phyloP scores from a whole-genome alignment of 2,888 invertebrate genomes.

The Biston stratarius region DNA sequence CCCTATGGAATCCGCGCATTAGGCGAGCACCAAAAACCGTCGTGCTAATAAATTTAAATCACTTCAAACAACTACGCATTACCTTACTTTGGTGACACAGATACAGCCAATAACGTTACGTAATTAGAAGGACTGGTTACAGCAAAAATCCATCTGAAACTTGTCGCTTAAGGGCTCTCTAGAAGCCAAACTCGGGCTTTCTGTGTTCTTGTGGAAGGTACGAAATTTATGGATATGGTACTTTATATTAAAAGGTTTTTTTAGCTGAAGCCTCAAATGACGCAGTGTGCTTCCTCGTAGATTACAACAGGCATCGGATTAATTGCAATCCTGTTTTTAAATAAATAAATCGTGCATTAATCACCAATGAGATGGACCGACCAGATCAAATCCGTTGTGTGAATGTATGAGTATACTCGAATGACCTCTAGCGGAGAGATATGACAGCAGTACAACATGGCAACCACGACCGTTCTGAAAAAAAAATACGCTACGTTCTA shows the following conservation, averaged over 20 bases:
- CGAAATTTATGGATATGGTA: conserved; percentile 44
- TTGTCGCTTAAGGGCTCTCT: conserved; percentile 82
- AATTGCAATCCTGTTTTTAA: too few species aligned
- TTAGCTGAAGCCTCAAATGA: too few species aligned
- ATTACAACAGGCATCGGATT: too few species aligned
- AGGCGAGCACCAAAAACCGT: conserved; percentile 46
- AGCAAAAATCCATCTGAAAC: conserved; percentile 85
- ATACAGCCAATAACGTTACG: conserved; percentile 73
- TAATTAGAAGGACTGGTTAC: conserved; percentile 73
- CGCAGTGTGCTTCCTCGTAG: too few species aligned
- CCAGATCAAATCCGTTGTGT: too few species aligned
- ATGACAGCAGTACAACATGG: too few species aligned
- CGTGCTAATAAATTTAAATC: conserved; percentile 65
- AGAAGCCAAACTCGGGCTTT: conserved; percentile 63
- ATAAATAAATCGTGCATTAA: too few species aligned
- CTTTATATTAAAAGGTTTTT: conserved; percentile 16
- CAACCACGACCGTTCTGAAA: too few species aligned
- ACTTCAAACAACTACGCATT: conserved; percentile 54
- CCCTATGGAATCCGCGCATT: conserved; percentile 52
- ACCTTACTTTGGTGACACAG: conserved; percentile 61
- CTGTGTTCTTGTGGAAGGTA: conserved; percentile 53
- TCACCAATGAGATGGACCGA: too few species aligned
- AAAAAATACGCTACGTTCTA: too few species aligned
- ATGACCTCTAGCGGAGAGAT: too few species aligned
- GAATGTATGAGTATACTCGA: too few species aligned